These are phyloP conservation scores for Corbicula japonica DNA, from an alignment of 2,888 invertebrate species.

Conservation along the genomic window DNA sequence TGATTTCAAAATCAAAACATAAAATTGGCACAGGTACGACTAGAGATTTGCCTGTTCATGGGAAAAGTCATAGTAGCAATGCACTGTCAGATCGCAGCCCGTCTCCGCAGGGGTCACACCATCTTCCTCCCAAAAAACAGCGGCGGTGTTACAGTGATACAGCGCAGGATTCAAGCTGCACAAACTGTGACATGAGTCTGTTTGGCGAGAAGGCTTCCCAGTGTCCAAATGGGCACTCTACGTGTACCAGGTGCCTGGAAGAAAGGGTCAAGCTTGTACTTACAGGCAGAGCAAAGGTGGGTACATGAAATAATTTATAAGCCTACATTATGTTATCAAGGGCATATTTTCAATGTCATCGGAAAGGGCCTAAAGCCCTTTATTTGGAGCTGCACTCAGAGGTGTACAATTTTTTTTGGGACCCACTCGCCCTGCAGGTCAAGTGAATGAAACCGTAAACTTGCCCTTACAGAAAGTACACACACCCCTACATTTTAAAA, in stretches of 20 bases:
- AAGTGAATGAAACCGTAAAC: too few relatives aligned
- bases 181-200: constrained; percentile 64
- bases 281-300: constrained; percentile 77
- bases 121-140: constrained; percentile 76
- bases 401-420: too few relatives aligned
- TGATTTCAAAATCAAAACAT: background rate
- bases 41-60: too few relatives aligned
- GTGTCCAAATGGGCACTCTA: constrained; percentile 79
- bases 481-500: too few relatives aligned
- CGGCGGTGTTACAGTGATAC: constrained; percentile 62
- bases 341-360: too few relatives aligned
- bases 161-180: constrained; percentile 50
- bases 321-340: too few relatives aligned
- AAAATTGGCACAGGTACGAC: too few relatives aligned
- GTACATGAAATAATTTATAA: too few relatives aligned
- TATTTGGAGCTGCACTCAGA: too few relatives aligned
- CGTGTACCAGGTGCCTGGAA: constrained; percentile 80
- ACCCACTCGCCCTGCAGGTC: too few relatives aligned
- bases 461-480: too few relatives aligned
- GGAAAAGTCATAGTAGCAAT: background rate
- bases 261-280: constrained; percentile 81
- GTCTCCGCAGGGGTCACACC: constrained; percentile 42
- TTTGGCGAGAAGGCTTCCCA: constrained; percentile 70
- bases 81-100: constrained; percentile 22
- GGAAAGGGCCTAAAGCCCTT: too few relatives aligned